Evolutionary conservation across 2,113 vertebrate species (phyloP).

Genomic region (Perca flavescens): DNA sequence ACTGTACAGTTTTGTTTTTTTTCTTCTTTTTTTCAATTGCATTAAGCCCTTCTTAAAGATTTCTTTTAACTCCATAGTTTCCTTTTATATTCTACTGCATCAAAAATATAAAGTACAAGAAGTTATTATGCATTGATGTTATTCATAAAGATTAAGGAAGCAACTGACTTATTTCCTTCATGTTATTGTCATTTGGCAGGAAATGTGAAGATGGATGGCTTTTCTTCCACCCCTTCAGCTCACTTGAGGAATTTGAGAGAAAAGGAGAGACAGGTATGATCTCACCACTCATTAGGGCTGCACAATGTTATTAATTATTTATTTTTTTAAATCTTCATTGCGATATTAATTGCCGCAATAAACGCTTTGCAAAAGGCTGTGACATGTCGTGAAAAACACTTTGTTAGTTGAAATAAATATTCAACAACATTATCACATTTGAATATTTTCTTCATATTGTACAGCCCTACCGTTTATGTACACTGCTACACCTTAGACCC

Average conservation of each 20-base stretch:
- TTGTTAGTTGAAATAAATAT: no score
- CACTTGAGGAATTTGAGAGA: conserved; percentile 81
- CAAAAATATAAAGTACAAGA: neutral
- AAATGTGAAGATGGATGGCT: conserved; percentile 81
- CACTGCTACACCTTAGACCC: neutral
- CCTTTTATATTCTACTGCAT: neutral
- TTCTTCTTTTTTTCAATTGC: no score
- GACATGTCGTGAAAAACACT: no score
- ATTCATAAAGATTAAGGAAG: neutral
- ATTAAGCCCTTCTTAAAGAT: neutral
- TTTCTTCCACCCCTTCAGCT: conserved; percentile 69
- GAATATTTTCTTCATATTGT: no score
- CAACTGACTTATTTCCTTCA: neutral
- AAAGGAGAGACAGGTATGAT: conserved; percentile 86
- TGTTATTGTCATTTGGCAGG: conserved; percentile 73
- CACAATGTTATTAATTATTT: no score
- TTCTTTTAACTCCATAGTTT: neutral
- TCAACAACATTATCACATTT: no score
- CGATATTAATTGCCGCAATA: no score
- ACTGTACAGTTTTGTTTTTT: neutral
- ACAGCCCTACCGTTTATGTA: no score
- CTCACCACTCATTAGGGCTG: neutral
- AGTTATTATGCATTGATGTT: neutral
- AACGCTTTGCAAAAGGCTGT: no score
- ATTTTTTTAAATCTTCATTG: no score